Conservation (phyloP, 2,888 invertebrate species). For the Alentia gelatinosa region DNA sequence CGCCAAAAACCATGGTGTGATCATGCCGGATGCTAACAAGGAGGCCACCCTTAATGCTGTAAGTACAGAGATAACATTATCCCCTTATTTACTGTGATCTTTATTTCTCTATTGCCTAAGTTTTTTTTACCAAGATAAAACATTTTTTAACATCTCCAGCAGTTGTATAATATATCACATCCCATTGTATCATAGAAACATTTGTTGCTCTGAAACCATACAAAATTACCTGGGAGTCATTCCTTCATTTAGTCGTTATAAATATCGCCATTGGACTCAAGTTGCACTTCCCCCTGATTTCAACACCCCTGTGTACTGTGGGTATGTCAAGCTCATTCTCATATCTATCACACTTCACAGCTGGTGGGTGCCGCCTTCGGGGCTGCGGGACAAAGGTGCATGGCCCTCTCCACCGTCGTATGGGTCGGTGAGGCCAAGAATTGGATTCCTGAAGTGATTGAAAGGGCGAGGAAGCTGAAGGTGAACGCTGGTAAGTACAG, state of each 20-base stretch:
- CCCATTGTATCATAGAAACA: too few relatives aligned
- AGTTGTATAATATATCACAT: too few relatives aligned
- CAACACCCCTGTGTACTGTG: too few relatives aligned
- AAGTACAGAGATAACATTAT: neutral
- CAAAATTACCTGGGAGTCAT: too few relatives aligned
- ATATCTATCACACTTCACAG: slow-evolving; percentile 64
- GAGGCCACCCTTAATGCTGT: slow-evolving; percentile 95
- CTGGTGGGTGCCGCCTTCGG: slow-evolving; percentile 96
- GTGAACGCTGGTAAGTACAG: slow-evolving; percentile 89
- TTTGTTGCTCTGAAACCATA: too few relatives aligned
- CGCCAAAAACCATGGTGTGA: slow-evolving; percentile 98
- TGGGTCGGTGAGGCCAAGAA: slow-evolving; percentile 94
- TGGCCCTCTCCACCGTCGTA: slow-evolving; percentile 97
- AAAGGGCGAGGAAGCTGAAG: slow-evolving; percentile 90
- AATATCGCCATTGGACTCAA: too few relatives aligned
- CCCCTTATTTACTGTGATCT: neutral
- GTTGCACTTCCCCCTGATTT: too few relatives aligned
- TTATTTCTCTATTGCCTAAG: neutral
- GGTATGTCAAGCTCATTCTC: too few relatives aligned
- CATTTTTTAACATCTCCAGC: too few relatives aligned
- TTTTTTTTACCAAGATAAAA: too few relatives aligned
- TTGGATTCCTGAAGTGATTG: slow-evolving; percentile 96
- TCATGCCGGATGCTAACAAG: slow-evolving; percentile 98
- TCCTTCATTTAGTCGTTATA: too few relatives aligned
- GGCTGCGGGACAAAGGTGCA: slow-evolving; percentile 99